phyloP scores from a whole-genome alignment of 92 coral and sea anemone genomes.

The Epizoanthus rinbou region DNA sequence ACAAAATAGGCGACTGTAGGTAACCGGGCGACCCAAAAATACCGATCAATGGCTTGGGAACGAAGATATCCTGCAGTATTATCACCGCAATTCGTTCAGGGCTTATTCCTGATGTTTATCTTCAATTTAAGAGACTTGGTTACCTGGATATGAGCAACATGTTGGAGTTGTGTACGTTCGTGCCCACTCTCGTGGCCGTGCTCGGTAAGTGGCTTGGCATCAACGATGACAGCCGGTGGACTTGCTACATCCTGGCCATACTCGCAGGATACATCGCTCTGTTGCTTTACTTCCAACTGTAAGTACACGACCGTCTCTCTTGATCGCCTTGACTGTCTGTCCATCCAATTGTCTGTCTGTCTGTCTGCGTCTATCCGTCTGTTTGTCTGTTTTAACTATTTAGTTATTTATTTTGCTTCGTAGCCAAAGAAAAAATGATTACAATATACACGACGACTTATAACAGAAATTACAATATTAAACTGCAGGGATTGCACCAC shows the following conservation, averaged over 20 bases:
- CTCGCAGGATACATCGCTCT: slow-evolving; percentile 67
- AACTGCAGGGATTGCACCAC: too few species aligned
- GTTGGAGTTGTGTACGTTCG: slow-evolving; percentile 66
- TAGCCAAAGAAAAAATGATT: too few species aligned
- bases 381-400: neutral
- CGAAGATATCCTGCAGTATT: neutral
- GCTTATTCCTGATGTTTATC: neutral
- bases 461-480: too few species aligned
- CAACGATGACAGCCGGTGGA: neutral
- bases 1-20: too few species aligned
- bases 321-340: neutral
- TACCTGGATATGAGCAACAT: slow-evolving; percentile 76
- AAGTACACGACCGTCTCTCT: slow-evolving; percentile 14
- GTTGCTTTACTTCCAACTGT: slow-evolving; percentile 72
- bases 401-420: too few species aligned
- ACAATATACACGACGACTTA: too few species aligned
- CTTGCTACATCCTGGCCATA: slow-evolving; percentile 49
- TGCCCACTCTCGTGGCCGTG: slow-evolving; percentile 56
- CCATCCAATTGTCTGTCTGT: neutral
- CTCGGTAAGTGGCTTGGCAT: neutral
- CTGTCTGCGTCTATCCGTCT: neutral
- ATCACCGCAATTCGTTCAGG: neutral
- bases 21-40: too few species aligned
- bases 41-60: neutral
- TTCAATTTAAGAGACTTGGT: slow-evolving; percentile 49